phyloP scores from a whole-genome alignment of 2,888 invertebrate genomes.

The Harmothoe impar region DNA sequence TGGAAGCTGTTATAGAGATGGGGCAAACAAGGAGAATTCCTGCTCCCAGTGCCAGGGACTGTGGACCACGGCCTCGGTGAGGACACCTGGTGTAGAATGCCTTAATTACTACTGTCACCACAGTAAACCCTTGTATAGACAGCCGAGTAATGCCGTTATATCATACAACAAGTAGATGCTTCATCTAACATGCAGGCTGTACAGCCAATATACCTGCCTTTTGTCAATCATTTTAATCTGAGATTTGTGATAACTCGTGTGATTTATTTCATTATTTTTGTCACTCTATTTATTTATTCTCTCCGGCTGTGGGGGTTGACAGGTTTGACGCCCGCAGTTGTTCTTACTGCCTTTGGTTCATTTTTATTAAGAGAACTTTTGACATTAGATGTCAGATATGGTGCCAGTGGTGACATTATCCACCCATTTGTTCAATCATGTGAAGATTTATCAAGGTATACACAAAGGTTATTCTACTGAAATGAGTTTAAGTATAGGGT shows the following conservation, averaged over 20 bases:
- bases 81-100: conserved; percentile 57
- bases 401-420: conserved; percentile 50
- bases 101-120: conserved; percentile 57
- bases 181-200: conserved; percentile 40
- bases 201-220: conserved; percentile 45
- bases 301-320: background rate
- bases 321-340: background rate
- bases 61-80: background rate
- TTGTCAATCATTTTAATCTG: conserved; percentile 36
- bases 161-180: conserved; percentile 38
- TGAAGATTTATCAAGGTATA: background rate
- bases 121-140: conserved; percentile 55
- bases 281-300: conserved; percentile 47
- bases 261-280: conserved; percentile 58
- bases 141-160: conserved; percentile 2
- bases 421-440: conserved; percentile 16
- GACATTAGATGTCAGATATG: conserved; percentile 12
- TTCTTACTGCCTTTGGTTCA: conserved; percentile 49
- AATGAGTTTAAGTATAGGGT: background rate
- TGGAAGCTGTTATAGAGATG: background rate
- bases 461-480: background rate
- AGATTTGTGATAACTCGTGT: conserved; percentile 60
- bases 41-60: conserved; percentile 35
- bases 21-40: conserved; percentile 35
- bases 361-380: background rate